These are phyloP conservation scores for Balaenoptera acutorostrata DNA, from an alignment of 2,113 vertebrate genomes.

Conservation along the genomic window DNA sequence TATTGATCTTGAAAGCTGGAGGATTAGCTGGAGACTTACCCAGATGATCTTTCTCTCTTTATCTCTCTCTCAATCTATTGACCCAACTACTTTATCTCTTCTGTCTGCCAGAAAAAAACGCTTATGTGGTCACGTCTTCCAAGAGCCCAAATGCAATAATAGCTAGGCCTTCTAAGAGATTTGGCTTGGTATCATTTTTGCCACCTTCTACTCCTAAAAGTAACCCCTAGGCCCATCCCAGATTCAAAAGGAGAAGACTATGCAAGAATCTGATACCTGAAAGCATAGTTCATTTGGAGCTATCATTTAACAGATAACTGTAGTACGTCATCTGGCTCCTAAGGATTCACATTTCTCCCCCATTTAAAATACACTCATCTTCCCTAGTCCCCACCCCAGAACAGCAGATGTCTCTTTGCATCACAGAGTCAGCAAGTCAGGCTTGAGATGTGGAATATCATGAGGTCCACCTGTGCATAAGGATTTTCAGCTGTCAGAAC, in stretches of 20 bases:
- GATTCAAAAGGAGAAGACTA: background rate
- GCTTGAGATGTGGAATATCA: background rate
- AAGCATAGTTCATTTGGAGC: background rate
- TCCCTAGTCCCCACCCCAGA: background rate
- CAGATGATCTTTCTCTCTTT: background rate
- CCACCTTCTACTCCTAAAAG: background rate
- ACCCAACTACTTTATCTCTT: background rate
- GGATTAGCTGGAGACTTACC: background rate
- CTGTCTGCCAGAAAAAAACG: accelerated
- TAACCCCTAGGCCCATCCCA: background rate
- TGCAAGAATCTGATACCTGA: background rate
- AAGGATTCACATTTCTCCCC: background rate
- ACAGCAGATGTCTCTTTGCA: background rate
- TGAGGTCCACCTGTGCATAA: background rate
- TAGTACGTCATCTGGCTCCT: no score
- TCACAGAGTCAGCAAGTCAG: background rate
- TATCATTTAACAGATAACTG: background rate
- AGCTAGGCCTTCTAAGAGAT: background rate
- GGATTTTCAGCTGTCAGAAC: background rate
- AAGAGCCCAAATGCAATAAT: background rate
- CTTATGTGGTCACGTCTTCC: background rate
- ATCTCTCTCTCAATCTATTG: background rate
- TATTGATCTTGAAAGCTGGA: background rate
- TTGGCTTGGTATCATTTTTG: background rate
- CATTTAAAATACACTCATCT: background rate